Percentiles rank a stretch among this genome's conserved stretches.
phyloP scores from a whole-genome alignment of 2,113 vertebrate species.

The Falcunculus frontatus region DNA sequence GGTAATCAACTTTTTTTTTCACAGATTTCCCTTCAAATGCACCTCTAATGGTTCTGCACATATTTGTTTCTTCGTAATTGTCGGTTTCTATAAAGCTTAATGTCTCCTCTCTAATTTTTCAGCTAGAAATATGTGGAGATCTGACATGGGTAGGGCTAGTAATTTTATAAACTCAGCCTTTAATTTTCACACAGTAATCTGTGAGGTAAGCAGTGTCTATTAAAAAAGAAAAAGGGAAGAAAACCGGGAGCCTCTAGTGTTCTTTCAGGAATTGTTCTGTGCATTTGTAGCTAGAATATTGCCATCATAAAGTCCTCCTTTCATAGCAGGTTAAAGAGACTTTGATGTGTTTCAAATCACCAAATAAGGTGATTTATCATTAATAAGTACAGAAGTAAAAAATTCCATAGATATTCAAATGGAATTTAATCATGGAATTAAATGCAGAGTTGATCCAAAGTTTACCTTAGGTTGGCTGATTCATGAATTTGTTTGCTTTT shows the following conservation, averaged over 20 bases:
- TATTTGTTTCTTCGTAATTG: conserved; percentile 23
- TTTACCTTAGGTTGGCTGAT: neutral
- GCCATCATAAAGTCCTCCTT: neutral
- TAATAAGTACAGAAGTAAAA: neutral
- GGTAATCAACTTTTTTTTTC: neutral
- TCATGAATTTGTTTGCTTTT: neutral
- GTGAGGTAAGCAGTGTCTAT: neutral
- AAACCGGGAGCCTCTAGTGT: neutral
- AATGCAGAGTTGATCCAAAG: neutral
- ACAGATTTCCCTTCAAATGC: conserved; percentile 5
- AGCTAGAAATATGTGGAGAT: conserved; percentile 16
- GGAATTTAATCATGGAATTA: neutral
- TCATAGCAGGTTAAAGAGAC: neutral
- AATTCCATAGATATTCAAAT: neutral
- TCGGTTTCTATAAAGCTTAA: conserved; percentile 20
- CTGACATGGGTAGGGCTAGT: conserved; percentile 16
- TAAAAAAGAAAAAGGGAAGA: neutral
- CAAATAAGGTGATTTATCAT: neutral
- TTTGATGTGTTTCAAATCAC: neutral
- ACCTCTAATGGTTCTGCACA: neutral
- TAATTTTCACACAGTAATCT: conserved; percentile 50
- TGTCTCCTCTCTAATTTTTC: conserved; percentile 36
- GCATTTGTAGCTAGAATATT: neutral
- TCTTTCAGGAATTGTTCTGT: neutral
- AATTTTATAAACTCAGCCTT: conserved; percentile 38